Conservation (phyloP, 2,888 invertebrate species). For the Tetragonisca angustula region DNA sequence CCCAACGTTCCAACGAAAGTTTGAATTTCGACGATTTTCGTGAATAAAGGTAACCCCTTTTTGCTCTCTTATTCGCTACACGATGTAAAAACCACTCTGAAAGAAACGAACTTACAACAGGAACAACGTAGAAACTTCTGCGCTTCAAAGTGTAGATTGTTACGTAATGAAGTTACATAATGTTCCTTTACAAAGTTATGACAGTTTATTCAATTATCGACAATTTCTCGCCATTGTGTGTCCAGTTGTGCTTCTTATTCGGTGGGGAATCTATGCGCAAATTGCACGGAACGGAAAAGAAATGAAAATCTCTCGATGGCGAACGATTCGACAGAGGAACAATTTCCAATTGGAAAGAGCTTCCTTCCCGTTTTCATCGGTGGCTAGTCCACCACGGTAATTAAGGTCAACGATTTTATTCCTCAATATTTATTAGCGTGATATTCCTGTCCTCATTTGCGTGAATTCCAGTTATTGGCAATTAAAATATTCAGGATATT, state of each 20-base stretch:
- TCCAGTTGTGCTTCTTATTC: not conserved
- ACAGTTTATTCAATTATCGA: too few species aligned
- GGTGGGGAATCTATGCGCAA: not conserved
- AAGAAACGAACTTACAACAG: too few species aligned
- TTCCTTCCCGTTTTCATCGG: not conserved
- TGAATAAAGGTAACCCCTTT: too few species aligned
- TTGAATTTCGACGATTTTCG: too few species aligned
- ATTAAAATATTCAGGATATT: slow-evolving; percentile 22
- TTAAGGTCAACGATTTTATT: slow-evolving; percentile 30
- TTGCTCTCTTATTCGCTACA: too few species aligned
- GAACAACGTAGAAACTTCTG: too few species aligned
- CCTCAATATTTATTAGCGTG: slow-evolving; percentile 10
- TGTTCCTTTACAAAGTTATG: too few species aligned
- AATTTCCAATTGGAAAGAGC: slow-evolving; percentile 7
- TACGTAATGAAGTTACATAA: too few species aligned
- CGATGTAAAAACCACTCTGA: too few species aligned
- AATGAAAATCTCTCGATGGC: not conserved
- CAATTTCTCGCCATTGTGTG: too few species aligned
- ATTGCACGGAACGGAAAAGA: not conserved
- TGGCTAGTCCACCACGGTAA: slow-evolving; percentile 3
- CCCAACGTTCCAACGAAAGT: too few species aligned
- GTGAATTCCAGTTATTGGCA: not conserved
- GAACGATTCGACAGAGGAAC: slow-evolving; percentile 3
- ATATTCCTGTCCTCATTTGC: not conserved
- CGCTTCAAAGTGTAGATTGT: too few species aligned